Conservation (phyloP, 2,113 vertebrate species). For the Aramus guarauna region DNA sequence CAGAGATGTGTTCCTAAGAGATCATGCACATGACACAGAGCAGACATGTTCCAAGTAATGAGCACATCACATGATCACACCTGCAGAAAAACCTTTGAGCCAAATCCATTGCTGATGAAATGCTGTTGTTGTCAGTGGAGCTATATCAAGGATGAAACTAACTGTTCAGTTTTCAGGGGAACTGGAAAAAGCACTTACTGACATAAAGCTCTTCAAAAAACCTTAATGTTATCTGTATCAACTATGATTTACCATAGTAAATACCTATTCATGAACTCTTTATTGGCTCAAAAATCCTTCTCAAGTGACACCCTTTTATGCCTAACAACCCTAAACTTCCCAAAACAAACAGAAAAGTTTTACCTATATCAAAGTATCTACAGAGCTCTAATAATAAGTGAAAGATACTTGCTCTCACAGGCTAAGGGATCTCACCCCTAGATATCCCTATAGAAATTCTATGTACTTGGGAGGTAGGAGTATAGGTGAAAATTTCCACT, state of each 20-base stretch:
- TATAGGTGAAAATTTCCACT: background rate
- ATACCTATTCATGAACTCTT: background rate
- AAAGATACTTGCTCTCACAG: background rate
- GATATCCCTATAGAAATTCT: background rate
- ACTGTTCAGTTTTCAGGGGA: background rate
- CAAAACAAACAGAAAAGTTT: background rate
- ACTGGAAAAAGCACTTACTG: background rate
- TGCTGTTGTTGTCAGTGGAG: background rate
- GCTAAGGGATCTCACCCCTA: background rate
- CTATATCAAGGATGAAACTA: background rate
- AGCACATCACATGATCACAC: background rate
- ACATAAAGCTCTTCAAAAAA: background rate
- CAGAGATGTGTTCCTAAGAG: background rate
- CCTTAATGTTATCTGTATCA: background rate
- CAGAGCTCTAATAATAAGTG: background rate
- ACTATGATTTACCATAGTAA: background rate
- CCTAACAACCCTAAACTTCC: background rate
- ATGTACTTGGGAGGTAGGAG: background rate
- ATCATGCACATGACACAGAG: background rate
- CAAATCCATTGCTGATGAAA: background rate
- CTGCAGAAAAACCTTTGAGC: background rate
- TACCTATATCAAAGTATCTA: background rate
- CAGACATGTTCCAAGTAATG: background rate
- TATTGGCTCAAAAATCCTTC: background rate
- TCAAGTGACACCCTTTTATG: background rate